A percentile compares a stretch with the other conserved stretches of the same genome.
These are phyloP conservation scores for Erebia palarica DNA, from an alignment of 2,888 invertebrate species.

Conservation along the genomic window DNA sequence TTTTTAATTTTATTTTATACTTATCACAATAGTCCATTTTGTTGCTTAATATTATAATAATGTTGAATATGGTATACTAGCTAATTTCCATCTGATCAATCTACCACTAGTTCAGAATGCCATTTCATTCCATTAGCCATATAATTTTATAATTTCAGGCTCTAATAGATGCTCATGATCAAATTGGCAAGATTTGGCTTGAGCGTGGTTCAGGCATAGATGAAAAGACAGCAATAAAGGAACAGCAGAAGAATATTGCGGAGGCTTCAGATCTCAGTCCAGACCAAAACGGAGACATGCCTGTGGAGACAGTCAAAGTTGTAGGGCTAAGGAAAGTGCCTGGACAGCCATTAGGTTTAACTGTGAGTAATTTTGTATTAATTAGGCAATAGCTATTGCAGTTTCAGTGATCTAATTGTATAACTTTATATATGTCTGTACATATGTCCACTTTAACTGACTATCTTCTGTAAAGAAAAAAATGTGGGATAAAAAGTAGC, in stretches of 20 bases:
- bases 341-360: conserved; percentile 93
- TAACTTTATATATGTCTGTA: too few species aligned
- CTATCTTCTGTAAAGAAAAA: too few species aligned
- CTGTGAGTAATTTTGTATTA: conserved; percentile 68
- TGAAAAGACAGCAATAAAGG: conserved; percentile 64
- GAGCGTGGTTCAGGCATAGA: conserved; percentile 80
- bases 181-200: conserved; percentile 86
- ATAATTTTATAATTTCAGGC: conserved; percentile 72
- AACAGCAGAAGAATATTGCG: conserved; percentile 59
- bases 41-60: neutral
- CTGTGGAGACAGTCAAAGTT: conserved; percentile 91
- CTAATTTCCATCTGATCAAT: too few species aligned
- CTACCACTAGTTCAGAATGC: too few species aligned
- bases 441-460: too few species aligned
- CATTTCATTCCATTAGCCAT: neutral
- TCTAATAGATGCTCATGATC: conserved; percentile 94
- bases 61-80: too few species aligned
- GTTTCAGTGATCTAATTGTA: too few species aligned
- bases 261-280: conserved; percentile 52
- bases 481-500: too few species aligned
- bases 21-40: neutral
- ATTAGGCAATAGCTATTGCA: too few species aligned
- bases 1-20: neutral
- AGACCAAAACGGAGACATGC: conserved; percentile 84
- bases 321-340: conserved; percentile 92